These are phyloP conservation scores for Drosophila pallidifrons DNA, from an alignment of 1,140 invertebrate species.

Conservation along the genomic window DNA sequence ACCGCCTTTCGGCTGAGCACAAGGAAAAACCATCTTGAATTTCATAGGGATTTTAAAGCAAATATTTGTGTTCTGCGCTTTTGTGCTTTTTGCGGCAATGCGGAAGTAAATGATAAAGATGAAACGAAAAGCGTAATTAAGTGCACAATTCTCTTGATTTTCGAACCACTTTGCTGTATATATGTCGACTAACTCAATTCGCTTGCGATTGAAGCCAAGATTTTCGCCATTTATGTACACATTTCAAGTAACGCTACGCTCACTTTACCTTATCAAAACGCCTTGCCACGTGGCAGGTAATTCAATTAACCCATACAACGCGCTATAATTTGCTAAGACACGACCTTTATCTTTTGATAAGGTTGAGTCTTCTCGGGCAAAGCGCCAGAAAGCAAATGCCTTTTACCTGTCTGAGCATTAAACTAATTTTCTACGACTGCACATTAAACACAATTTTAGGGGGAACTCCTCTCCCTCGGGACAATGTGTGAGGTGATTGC, in stretches of 20 bases:
- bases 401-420: constrained; percentile 32
- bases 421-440: constrained; percentile 53
- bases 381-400: neutral
- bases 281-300: constrained; percentile 38
- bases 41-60: constrained; percentile 4
- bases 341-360: constrained; percentile 34
- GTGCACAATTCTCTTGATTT: neutral
- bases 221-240: constrained; percentile 22
- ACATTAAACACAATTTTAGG: constrained; percentile 42
- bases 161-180: neutral
- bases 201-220: constrained; percentile 35
- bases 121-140: neutral
- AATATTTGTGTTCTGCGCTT: constrained; percentile 7
- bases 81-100: constrained; percentile 5
- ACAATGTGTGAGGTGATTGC: constrained; percentile 19
- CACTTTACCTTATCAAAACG: constrained; percentile 20
- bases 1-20: constrained; percentile 2
- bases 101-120: constrained; percentile 11
- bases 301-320: constrained; percentile 46
- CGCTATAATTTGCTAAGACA: constrained; percentile 43
- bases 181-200: constrained; percentile 9
- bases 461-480: neutral
- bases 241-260: neutral
- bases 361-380: constrained; percentile 5
- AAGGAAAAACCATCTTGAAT: constrained; percentile 6